Evolutionary conservation across 2,797 vertebrate genomes (phyloP), one percentile per base, ranked within the genome.

Genomic region (Neopelma chrysocephalum): DNA sequence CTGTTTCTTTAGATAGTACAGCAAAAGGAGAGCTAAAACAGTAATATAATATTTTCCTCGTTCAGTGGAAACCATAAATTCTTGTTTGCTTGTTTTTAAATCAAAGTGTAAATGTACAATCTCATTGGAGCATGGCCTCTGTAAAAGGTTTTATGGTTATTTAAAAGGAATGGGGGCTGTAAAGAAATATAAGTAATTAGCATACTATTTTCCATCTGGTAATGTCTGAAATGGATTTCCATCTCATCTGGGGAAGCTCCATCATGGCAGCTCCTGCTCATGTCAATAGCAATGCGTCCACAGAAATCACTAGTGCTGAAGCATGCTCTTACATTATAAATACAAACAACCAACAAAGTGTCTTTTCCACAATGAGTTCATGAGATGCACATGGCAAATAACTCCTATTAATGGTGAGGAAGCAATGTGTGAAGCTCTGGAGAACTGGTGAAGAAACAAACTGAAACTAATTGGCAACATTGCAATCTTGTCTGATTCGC

Each of bases 371-470:
- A 62, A 68, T 1, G 15, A 82, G 62, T 53, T 90, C 61, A 54
- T 58, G 76, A 86, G 70, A 79, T 29, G 43, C 10, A 18, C 0
- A 0, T 79, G 77, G 66, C 32, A 89, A 65, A 56, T 58, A 86
- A 36, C 32, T 60, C 47, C 66, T 93, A n/a, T 48, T 81, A 90
- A 66, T 68, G 77, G 66, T 2, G 1, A 77, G 64, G 66, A 77
- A 76, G 66, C 40, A 42, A 31, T 19, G 54, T 69, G 21, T 71
- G 65, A 90, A 65, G 68, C n/a, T 85, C 42, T 2, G 3, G 34
- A 47, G 93, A 92, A 36, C 78, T 83, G 68, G 57, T 73, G 61
- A 70, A 85, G 84, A 88, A 96, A 95, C 25, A 83, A 70, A 82
- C 60, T 54, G 56, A 82, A 76, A 86, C 66, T 66, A 93, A 78